Conservation (phyloP, 2,113 vertebrate genomes). For the Poicephalus gulielmi region DNA sequence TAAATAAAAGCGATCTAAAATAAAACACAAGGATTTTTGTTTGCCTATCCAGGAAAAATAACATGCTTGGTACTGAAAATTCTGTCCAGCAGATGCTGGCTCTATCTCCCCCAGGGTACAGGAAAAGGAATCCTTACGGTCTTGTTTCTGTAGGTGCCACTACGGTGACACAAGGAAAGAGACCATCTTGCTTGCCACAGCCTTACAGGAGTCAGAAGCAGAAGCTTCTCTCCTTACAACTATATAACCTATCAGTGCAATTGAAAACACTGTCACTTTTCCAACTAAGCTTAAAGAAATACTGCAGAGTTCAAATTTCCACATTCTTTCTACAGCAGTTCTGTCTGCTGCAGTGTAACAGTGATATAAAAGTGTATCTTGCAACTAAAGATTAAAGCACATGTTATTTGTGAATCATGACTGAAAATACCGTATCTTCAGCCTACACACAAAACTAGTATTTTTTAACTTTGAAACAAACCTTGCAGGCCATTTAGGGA, state of each 20-base stretch:
- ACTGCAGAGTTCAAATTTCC: not conserved
- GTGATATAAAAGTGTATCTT: not conserved
- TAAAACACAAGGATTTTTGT: not conserved
- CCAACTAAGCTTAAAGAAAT: not conserved
- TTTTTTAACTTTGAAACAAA: rapidly evolving
- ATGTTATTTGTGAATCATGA: not conserved
- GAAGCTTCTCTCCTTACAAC: not conserved
- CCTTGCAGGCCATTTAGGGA: not conserved
- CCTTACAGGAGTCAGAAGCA: not conserved
- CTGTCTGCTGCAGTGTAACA: not conserved
- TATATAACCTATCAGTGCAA: not conserved
- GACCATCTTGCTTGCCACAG: not conserved
- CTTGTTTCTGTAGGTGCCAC: not conserved
- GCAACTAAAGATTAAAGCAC: not conserved
- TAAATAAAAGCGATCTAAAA: not conserved
- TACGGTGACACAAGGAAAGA: not conserved
- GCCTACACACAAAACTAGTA: not conserved
- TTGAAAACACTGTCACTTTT: not conserved
- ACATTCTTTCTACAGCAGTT: not conserved
- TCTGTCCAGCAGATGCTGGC: not conserved
- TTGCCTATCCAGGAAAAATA: not conserved
- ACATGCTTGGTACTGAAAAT: not conserved
- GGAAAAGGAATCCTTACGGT: not conserved
- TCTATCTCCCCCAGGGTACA: rapidly evolving
- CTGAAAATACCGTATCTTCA: not conserved